Base-by-base conservation (phyloP, 2,113 vertebrate species). In the Todiramphus saurophagus region DNA sequence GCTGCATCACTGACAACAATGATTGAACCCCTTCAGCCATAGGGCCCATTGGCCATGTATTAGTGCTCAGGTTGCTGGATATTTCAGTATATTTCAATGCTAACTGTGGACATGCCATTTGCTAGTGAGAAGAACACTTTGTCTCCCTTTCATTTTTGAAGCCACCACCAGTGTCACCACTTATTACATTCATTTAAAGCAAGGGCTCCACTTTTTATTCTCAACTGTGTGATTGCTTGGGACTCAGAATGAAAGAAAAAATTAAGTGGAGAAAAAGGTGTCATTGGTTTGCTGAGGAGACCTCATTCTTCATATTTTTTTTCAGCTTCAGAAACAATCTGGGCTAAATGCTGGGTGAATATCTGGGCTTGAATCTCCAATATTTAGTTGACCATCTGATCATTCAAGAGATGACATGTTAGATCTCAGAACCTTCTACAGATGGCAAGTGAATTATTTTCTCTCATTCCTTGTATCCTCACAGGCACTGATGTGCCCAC, bases 11-110 rank as follows among this genome's bases (percentile, higher is more conserved):
- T 23, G 37, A 46, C 39, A 50, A 14, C 13, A 30, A n/a, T 2
- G 0, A 6, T 8, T 58, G 24, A 19, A 27, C 5, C 10, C 44
- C 15, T 35, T 44, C 35, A 48, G 16, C 21, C 41, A 19, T 5
- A 4, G 16, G 28, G 16, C 24, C 27, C 16, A 2, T 0, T 15
- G 41, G 19, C 16, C 60, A 53, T 9, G 12, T 44, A 28, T 11
- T 53, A 53, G 24, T 37, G 20, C 68, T 46, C n/a, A 67, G 35
- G 30, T 25, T 23, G 18, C 21, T 51, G 48, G 16, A 24, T 20
- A 12, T 60, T 76, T 64, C 59, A 58, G 35, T 35, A 55, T 46
- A 46, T 46, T 46, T 46, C 46, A 46, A 19, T 46, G 46, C 13
- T 55, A n/a, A 16, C 9, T 35, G 28, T 56, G 41, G 14, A 18